phyloP scores from a whole-genome alignment of 64 coral and sea anemone genomes.

The Montipora sp. region DNA sequence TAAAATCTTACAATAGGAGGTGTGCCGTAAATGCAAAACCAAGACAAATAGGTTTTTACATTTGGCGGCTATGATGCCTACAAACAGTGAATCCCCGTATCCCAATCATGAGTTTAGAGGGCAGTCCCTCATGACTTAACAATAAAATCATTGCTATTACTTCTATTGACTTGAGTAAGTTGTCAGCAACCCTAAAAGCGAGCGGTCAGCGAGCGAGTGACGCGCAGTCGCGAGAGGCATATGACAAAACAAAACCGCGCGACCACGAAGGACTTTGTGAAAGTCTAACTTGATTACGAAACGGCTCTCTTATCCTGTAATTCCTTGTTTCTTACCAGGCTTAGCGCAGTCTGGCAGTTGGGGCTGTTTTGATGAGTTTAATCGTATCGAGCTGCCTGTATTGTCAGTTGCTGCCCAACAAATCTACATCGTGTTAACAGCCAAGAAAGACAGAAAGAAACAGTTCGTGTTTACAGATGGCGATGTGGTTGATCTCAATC shows the following conservation, averaged over 20 bases:
- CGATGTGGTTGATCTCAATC: conserved; percentile 91
- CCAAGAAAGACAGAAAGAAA: conserved; percentile 95
- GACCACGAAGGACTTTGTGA: too few relatives aligned
- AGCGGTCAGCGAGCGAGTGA: too few relatives aligned
- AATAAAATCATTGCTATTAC: too few relatives aligned
- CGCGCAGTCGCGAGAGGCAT: too few relatives aligned
- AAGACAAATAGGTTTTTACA: too few relatives aligned
- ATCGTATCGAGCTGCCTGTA: conserved; percentile 96
- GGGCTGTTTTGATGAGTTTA: conserved; percentile 98
- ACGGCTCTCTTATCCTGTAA: neutral
- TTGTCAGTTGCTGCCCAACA: conserved; percentile 96
- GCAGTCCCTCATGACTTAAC: neutral
- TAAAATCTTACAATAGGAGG: neutral
- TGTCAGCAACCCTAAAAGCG: too few relatives aligned
- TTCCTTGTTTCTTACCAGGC: conserved; percentile 7
- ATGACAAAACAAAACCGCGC: too few relatives aligned
- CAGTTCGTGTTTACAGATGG: conserved; percentile 96
- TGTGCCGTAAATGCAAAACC: too few relatives aligned
- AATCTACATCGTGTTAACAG: conserved; percentile 92
- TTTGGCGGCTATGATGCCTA: too few relatives aligned
- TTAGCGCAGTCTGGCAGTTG: conserved; percentile 95
- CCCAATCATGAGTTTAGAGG: too few relatives aligned
- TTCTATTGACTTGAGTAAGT: too few relatives aligned
- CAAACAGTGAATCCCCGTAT: too few relatives aligned
- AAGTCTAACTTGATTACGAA: neutral